Evolutionary conservation across 2,797 vertebrate genomes (phyloP).

Genomic region (Trematomus bernacchii): DNA sequence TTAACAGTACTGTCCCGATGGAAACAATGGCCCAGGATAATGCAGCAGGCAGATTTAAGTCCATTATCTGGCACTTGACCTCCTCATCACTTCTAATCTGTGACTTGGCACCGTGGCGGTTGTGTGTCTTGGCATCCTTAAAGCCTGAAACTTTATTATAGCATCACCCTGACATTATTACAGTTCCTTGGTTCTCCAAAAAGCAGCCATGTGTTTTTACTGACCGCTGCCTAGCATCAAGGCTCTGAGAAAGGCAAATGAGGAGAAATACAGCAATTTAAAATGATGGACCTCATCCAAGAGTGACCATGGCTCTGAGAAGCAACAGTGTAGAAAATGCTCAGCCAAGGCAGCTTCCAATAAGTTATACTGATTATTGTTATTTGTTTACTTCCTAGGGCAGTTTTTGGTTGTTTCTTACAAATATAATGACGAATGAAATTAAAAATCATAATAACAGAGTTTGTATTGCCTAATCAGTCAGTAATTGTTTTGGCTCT

Average conservation of each 20-base stretch:
- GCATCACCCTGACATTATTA: slow-evolving; percentile 64
- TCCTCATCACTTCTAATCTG: slow-evolving; percentile 52
- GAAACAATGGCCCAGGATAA: slow-evolving; percentile 51
- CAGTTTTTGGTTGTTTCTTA: background rate
- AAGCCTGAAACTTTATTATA: slow-evolving; percentile 46
- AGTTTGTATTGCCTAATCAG: background rate
- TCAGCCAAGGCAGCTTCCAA: slow-evolving; percentile 25
- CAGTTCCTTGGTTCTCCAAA: slow-evolving; percentile 55
- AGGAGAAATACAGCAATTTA: no score
- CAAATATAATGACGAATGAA: background rate
- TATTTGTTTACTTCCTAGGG: background rate
- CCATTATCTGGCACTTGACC: slow-evolving; percentile 62
- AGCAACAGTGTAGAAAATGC: slow-evolving; percentile 31
- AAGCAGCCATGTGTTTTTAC: slow-evolving; percentile 63
- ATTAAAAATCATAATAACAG: background rate
- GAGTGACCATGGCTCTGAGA: slow-evolving; percentile 43
- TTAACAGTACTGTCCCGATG: slow-evolving; percentile 36
- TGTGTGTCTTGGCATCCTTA: slow-evolving; percentile 45
- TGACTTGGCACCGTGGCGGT: slow-evolving; percentile 29
- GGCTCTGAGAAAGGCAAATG: no score
- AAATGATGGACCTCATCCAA: slow-evolving; percentile 25
- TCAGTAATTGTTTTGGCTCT: slow-evolving; percentile 7
- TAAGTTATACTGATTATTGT: slow-evolving; percentile 15
- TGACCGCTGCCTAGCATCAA: slow-evolving; percentile 55
- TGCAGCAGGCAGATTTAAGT: slow-evolving; percentile 43